Evolutionary conservation across 2,797 vertebrate genomes (phyloP).

Genomic region (Antrozous pallidus): DNA sequence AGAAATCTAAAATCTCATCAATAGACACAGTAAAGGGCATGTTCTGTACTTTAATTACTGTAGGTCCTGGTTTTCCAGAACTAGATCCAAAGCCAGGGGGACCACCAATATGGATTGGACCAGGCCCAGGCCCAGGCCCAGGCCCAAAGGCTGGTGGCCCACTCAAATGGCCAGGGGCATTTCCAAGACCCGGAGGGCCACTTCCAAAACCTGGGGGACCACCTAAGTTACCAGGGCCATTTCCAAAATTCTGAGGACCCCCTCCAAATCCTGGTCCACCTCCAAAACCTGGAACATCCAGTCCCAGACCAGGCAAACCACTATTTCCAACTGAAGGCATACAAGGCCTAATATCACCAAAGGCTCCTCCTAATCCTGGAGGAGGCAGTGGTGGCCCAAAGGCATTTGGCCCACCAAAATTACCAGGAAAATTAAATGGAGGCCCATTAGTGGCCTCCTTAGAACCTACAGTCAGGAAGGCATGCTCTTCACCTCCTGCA

Average conservation of each 20-base stretch:
- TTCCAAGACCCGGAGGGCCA: slow-evolving; percentile 85
- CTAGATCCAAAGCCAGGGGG: slow-evolving; percentile 88
- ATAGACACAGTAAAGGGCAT: slow-evolving; percentile 99
- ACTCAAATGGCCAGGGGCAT: slow-evolving; percentile 86
- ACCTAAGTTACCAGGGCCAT: slow-evolving; percentile 82
- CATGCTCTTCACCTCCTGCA: slow-evolving; percentile 92
- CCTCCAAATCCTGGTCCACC: slow-evolving; percentile 87
- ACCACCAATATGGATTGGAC: slow-evolving; percentile 87
- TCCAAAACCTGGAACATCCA: slow-evolving; percentile 93
- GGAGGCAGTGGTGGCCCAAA: slow-evolving; percentile 93
- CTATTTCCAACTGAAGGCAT: slow-evolving; percentile 88
- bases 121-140: slow-evolving; percentile 87
- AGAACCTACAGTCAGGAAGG: slow-evolving; percentile 89
- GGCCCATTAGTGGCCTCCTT: slow-evolving; percentile 90
- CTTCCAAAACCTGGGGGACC: slow-evolving; percentile 83
- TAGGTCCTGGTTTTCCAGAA: slow-evolving; percentile 91
- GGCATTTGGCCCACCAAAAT: slow-evolving; percentile 90
- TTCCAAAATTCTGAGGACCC: slow-evolving; percentile 89
- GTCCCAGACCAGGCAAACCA: slow-evolving; percentile 88
- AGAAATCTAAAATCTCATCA: slow-evolving; percentile 99
- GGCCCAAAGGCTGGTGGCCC: slow-evolving; percentile 88
- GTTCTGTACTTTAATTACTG: slow-evolving; percentile 97
- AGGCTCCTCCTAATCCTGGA: slow-evolving; percentile 87
- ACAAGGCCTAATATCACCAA: slow-evolving; percentile 89
- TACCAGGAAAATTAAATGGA: slow-evolving; percentile 91